phyloP scores from a whole-genome alignment of 2,113 vertebrate species.

The Forbesichthys agassizii region DNA sequence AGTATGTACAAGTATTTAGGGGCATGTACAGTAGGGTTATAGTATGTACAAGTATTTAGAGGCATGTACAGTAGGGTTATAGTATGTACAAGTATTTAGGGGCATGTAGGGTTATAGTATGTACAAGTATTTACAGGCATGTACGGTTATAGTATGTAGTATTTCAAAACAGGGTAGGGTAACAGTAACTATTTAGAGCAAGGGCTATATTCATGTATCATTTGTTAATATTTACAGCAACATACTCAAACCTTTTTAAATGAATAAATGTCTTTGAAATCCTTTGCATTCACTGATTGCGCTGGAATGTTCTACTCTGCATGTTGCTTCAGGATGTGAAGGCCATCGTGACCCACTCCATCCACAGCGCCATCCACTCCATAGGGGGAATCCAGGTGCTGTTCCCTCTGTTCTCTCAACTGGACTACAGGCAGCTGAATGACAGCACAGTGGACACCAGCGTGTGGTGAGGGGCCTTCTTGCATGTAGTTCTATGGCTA shows the following conservation, averaged over 20 bases:
- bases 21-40: too few relatives aligned
- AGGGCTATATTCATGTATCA: too few relatives aligned
- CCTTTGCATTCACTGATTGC: neutral
- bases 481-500: neutral
- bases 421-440: conserved; percentile 95
- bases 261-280: neutral
- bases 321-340: conserved; percentile 88
- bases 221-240: too few relatives aligned
- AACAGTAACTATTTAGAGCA: too few relatives aligned
- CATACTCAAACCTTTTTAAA: neutral
- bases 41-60: too few relatives aligned
- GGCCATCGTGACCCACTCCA: conserved; percentile 99
- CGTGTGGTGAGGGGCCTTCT: conserved; percentile 81
- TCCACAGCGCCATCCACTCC: conserved; percentile 99
- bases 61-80: too few relatives aligned
- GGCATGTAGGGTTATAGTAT: too few relatives aligned
- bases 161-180: too few relatives aligned
- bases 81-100: too few relatives aligned
- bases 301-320: neutral
- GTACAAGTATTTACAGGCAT: too few relatives aligned
- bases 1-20: too few relatives aligned
- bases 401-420: conserved; percentile 96
- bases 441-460: conserved; percentile 97
- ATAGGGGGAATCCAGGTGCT: conserved; percentile 98
- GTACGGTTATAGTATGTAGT: too few relatives aligned